Base-by-base conservation (phyloP, 2,797 vertebrate genomes). In the Bufotes viridis region DNA sequence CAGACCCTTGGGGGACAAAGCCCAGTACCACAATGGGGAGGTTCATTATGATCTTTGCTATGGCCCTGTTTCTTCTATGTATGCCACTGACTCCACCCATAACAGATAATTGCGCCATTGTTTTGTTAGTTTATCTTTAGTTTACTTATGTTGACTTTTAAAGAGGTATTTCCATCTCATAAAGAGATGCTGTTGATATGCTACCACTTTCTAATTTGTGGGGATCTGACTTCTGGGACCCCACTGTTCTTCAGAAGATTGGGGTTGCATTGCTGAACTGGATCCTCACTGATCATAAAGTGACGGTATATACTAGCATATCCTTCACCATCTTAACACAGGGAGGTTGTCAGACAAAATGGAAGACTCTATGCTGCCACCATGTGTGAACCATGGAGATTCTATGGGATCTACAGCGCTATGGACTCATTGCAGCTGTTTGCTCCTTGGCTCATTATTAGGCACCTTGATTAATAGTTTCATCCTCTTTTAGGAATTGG, bases 401-500 rank as follows among this genome's bases (percentile, higher is more conserved):
- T 10, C 65, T 15, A 63, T 63, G 24, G 67, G 67, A 69, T 69
- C 26, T 69, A 15, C 7, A 17, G 26, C 7, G 11, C 51, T 51
- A 78, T 49, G 2, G 26, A 9, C 29, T 49, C 14, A 70, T 12
- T 76, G 1, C 4, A 22, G 24, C 75, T 15, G 5, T 51, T 55
- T n/a, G 6, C 72, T 51, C 10, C 42, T 22, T 51, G 42, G 13
- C 51, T 55, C 22, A 55, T 11, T 78, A 78, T 78, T 24, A 13
- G 22, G 22, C 11, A 4, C 51, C 12, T 78, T 78, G 75, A 78
- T 78, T 78, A 78, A 78, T 78, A 24, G 51, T 78, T 78, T 55
- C 49, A 78, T 55, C 49, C 72, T 53, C 72, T 75, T 75, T 75
- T 51, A 75, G 72, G 49, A 51, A 78, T 78, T 7, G n/a, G 51